These are phyloP conservation scores for Apis florea DNA, from an alignment of 1,140 invertebrate species.

Conservation along the genomic window DNA sequence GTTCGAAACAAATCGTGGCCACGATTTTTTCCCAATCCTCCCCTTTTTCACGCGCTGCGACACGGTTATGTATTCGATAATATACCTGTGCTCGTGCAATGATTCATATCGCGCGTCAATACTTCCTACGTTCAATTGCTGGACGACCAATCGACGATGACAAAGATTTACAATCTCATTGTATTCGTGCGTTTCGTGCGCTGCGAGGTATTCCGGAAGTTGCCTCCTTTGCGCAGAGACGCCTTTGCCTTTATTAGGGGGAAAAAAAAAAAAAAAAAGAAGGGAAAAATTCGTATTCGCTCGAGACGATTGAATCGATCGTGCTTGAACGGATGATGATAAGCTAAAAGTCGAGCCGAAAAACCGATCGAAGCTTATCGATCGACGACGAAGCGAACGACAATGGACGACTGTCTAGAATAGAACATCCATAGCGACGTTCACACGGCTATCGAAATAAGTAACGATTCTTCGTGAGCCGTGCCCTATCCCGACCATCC, in stretches of 20 bases:
- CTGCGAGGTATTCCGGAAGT: slow-evolving; percentile 26
- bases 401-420: background rate
- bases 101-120: slow-evolving; percentile 17
- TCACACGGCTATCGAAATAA: slow-evolving; percentile 32
- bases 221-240: background rate
- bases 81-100: background rate
- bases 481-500: background rate
- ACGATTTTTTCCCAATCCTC: background rate
- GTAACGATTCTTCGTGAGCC: slow-evolving; percentile 9
- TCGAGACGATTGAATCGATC: background rate
- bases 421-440: background rate
- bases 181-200: slow-evolving; percentile 9
- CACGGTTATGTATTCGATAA: background rate
- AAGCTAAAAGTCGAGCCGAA: background rate
- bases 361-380: slow-evolving; percentile 13
- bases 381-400: slow-evolving; percentile 3
- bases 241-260: background rate
- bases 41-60: background rate
- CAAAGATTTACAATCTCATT: slow-evolving; percentile 43
- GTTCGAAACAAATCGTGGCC: background rate
- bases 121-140: slow-evolving; percentile 14
- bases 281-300: background rate
- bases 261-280: no score
- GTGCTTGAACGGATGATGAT: background rate
- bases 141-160: background rate